Base-by-base conservation (phyloP, 2,797 vertebrate species). In the Muraenolepis orangiensis region DNA sequence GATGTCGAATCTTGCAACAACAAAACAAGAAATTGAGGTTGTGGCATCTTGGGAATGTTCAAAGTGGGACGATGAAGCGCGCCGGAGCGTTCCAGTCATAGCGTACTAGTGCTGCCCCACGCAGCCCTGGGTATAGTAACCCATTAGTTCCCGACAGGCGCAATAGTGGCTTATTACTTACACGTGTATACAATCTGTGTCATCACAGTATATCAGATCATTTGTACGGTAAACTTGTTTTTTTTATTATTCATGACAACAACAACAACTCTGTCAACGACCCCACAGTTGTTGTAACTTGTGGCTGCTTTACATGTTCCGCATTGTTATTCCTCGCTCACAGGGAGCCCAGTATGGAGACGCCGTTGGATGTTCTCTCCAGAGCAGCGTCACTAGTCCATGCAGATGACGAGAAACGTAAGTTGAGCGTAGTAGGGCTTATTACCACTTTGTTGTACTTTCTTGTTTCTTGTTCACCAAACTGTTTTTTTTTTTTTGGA, bases 351-450 rank as follows among this genome's bases (percentile, higher is more conserved):
- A 96, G 94, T 90, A 99, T 99, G 98, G 98, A 99, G 95, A 99
- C 97, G 28, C 96, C 98, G 3, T 70, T 99, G 95, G 98, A 99
- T 91, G 98, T 99, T 78, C 80, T 99, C 91, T 99, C 98, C 26
- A 94, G 98, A 94, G 98, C 98, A 79, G 98, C 98, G 26, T 99
- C 96, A 57, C 94, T 98, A 87, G 95, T 99, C 72, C 98, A 99
- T 7, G 97, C 96, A 1, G 96, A 96, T 40, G 98, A 99, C 80
- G 96, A 99, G 86, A 97, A 98, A 87, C 96, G 98, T 99, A 87
- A 98, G 98, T 96, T 23, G 20, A 57, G 51, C 51, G n/a, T n/a
- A n/a, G 20, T 11, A 57, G 51, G 51, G 51, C 51, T 18, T 51
- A 20, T 20, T 51, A 51, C n/a, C 29, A 75, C n/a, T 34, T 74